Evolutionary conservation across 1,140 invertebrate genomes (phyloP).

Genomic region (Protaetia brevitarsis): DNA sequence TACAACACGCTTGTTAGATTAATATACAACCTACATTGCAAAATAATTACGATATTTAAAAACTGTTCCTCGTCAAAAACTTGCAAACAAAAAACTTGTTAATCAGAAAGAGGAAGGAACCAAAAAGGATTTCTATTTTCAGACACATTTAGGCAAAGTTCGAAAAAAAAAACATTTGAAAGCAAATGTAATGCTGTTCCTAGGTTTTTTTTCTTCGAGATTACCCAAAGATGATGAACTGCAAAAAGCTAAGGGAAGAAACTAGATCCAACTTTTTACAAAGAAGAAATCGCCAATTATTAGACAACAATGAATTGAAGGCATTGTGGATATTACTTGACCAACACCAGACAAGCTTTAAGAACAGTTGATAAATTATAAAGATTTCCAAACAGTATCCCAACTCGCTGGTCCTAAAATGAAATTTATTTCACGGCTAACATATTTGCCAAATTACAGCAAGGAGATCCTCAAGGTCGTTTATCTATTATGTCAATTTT

Average conservation of each 20-base stretch:
- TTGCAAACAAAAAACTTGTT: not conserved
- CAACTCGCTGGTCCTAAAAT: slow-evolving; percentile 59
- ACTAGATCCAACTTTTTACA: slow-evolving; percentile 82
- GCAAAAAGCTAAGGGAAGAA: slow-evolving; percentile 82
- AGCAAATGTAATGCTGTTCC: slow-evolving; percentile 55
- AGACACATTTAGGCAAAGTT: not conserved
- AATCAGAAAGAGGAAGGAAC: not conserved
- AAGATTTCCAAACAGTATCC: slow-evolving; percentile 78
- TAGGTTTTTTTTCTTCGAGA: slow-evolving; percentile 77
- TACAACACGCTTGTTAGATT: no score
- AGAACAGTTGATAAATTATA: slow-evolving; percentile 84
- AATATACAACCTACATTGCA: no score
- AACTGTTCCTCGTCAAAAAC: not conserved
- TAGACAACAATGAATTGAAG: slow-evolving; percentile 86
- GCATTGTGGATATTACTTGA: slow-evolving; percentile 80
- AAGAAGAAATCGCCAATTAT: slow-evolving; percentile 74
- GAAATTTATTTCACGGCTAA: slow-evolving; percentile 76
- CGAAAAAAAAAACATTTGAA: not conserved
- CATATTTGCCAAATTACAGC: slow-evolving; percentile 83
- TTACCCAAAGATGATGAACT: slow-evolving; percentile 73
- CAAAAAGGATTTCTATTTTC: not conserved
- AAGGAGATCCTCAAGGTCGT: slow-evolving; percentile 78
- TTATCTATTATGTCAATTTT: slow-evolving; percentile 81
- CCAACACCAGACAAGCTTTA: slow-evolving; percentile 75
- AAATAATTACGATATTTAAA: no score